Percentiles rank a stretch among this genome's conserved stretches.
Conservation (phyloP, 2,888 invertebrate genomes). For the Diachrysia chrysitis region DNA sequence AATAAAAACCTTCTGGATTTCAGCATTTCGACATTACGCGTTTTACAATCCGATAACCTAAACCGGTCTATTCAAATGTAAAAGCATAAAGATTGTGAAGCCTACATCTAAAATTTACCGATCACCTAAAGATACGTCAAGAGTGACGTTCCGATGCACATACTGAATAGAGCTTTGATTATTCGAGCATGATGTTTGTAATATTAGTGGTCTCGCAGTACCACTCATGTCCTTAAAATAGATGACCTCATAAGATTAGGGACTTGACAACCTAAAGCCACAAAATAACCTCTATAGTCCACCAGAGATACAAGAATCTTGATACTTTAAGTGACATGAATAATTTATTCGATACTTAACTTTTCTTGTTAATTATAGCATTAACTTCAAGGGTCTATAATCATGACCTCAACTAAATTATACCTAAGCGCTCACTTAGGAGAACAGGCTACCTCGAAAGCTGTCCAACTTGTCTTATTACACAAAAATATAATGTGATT, state of each 20-base stretch:
- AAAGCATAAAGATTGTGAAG: conserved; percentile 4
- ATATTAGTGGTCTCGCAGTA: conserved; percentile 20
- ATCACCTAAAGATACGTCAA: conserved; percentile 41
- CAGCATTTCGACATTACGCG: neutral
- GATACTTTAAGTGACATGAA: conserved; percentile 32
- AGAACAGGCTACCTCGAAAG: conserved; percentile 19
- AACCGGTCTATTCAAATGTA: neutral
- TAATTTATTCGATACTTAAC: neutral
- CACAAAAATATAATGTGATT: conserved; percentile 43
- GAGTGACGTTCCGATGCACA: conserved; percentile 35
- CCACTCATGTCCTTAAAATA: conserved; percentile 45
- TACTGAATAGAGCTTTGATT: conserved; percentile 58
- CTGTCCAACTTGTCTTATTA: conserved; percentile 30
- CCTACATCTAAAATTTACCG: conserved; percentile 30
- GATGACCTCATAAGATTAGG: conserved; percentile 53
- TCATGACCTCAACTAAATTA: conserved; percentile 1
- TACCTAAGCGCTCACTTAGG: neutral
- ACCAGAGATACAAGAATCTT: conserved; percentile 4
- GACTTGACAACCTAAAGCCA: conserved; percentile 13
- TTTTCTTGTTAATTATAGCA: neutral
- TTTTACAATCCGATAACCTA: neutral
- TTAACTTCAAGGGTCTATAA: neutral
- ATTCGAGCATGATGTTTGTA: conserved; percentile 38
- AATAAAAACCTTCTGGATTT: neutral
- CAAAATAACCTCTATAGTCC: conserved; percentile 36